Evolutionary conservation across 2,797 vertebrate species (phyloP).

Genomic region (Ciconia nigra): DNA sequence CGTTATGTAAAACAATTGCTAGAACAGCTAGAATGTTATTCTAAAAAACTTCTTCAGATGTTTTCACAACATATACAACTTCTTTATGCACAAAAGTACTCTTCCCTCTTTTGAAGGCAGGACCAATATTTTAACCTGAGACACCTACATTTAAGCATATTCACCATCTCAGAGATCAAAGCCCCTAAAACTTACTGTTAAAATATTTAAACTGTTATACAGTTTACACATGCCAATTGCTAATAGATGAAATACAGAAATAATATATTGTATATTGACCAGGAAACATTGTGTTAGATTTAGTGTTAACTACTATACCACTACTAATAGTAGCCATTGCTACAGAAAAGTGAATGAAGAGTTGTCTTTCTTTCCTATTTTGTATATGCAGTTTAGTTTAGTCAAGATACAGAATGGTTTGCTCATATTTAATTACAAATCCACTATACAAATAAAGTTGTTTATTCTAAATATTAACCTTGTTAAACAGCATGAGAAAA

Average conservation of each 20-base stretch:
- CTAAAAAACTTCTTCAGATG: not conserved
- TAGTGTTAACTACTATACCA: not conserved
- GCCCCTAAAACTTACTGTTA: not conserved
- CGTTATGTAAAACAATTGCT: not conserved
- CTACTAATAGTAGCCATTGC: not conserved
- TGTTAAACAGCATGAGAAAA: conserved; percentile 11
- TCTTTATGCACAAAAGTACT: not conserved
- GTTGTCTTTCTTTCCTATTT: not conserved
- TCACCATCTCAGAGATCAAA: not conserved
- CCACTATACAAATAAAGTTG: not conserved
- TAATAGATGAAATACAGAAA: not conserved
- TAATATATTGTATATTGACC: not conserved
- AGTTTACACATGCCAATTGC: not conserved
- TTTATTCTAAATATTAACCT: not conserved
- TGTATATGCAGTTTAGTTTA: not conserved
- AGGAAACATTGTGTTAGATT: not conserved
- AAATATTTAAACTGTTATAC: not conserved
- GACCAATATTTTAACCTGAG: not conserved
- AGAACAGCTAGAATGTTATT: not conserved
- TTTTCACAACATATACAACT: not conserved
- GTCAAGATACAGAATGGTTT: conserved; percentile 17
- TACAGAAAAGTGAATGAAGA: not conserved
- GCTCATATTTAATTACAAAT: conserved; percentile 48
- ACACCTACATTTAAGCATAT: not conserved
- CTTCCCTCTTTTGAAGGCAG: not conserved